phyloP scores from a whole-genome alignment of 2,888 invertebrate genomes.

The Patella caerulea region DNA sequence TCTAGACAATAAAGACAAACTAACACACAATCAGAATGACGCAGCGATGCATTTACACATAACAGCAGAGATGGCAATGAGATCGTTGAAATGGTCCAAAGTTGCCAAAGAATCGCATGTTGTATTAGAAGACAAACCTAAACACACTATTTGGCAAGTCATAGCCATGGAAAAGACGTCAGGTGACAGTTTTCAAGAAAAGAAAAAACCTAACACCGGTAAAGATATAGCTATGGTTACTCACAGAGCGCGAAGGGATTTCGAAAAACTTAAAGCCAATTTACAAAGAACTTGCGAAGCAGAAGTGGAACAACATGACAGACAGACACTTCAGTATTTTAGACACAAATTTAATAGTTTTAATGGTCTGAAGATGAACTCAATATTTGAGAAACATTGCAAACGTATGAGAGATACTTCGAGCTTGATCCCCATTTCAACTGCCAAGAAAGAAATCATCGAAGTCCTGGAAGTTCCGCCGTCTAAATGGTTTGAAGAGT shows the following conservation, averaged over 20 bases:
- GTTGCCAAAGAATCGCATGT: neutral
- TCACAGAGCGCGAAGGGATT: constrained; percentile 33
- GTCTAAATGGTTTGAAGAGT: constrained; percentile 44
- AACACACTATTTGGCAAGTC: constrained; percentile 49
- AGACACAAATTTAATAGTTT: constrained; percentile 42
- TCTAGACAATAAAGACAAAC: constrained; percentile 34
- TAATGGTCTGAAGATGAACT: constrained; percentile 34
- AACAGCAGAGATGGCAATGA: constrained; percentile 15
- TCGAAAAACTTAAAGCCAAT: constrained; percentile 40
- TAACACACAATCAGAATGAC: neutral
- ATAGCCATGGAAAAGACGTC: constrained; percentile 48
- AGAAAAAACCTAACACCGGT: constrained; percentile 15
- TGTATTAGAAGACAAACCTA: constrained; percentile 21
- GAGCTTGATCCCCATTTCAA: constrained; percentile 26
- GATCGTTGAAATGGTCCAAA: constrained; percentile 21
- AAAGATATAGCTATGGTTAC: constrained; percentile 33
- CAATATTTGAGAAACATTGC: constrained; percentile 41
- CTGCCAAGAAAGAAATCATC: neutral
- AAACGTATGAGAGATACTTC: constrained; percentile 32
- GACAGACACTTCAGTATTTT: constrained; percentile 43
- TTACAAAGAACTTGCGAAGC: constrained; percentile 42
- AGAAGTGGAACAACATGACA: constrained; percentile 47
- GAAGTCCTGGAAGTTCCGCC: constrained; percentile 15
- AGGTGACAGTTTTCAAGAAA: constrained; percentile 34
- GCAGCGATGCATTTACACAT: constrained; percentile 17